Evolutionary conservation across 2,113 vertebrate species (phyloP), one percentile per base, ranked within the genome.

Genomic region (Panthera uncia): DNA sequence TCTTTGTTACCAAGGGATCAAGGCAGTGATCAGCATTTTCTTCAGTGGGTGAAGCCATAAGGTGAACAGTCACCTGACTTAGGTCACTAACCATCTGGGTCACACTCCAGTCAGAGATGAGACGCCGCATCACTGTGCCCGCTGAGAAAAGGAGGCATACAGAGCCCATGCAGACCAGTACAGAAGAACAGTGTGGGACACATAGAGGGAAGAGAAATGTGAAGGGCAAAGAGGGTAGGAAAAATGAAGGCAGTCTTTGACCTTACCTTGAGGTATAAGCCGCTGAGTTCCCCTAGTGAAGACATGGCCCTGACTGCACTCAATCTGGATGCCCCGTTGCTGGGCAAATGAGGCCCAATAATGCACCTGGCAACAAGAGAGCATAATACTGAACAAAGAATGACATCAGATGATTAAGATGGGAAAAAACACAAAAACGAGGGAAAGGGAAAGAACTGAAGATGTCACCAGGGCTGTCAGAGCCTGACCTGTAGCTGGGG

Each of bases 311-410:
- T 99, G 99, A 95, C 98, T 99, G 89, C 99, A 99, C 85, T 99
- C 99, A 97, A 99, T 98, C 97, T 99, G 99, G 97, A 99, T 98
- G 0, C 99, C 99, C 23, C 99, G 99, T 95, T 99, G 99, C 99
- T 99, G 99, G 45, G 99, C 99, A 69, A 99, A 99, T 36, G 99
- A 99, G 29, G 99, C 99, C 99, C 99, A 99, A 92, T 99, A 99
- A 98, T 99, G 99, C 71, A 99, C 99, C 99, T 99, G 96, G 0
- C 29, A 92, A 87, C 29, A 83, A 93, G 23, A 83, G 0, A 95
- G 65, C 9, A 25, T 12, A 87, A 87, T 36, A 66, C 3, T 84
- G 9, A 94, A 94, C n/a, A 25, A 82, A 74, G 45, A 33, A 81
- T 36, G 25, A 48, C 11, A 38, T 29, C 45, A 76, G 45, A 94